Percentiles rank a stretch among this genome's conserved stretches.
These are phyloP conservation scores for Sisor rabdophorus DNA, from an alignment of 2,113 vertebrate genomes.

Conservation along the genomic window DNA sequence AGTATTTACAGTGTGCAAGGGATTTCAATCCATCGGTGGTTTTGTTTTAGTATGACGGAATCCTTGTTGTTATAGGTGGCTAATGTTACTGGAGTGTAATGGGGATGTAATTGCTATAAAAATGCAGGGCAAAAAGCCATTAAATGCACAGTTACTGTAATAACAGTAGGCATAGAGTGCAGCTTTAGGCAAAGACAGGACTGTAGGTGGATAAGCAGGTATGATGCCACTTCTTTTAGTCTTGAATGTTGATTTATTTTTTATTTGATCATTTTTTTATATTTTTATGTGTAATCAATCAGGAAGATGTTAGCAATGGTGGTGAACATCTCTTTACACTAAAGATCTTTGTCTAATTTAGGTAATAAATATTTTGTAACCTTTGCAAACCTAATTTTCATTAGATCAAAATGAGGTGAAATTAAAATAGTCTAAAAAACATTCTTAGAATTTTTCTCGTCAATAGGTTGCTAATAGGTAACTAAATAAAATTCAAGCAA, in stretches of 20 bases:
- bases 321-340: not conserved
- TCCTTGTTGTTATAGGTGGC: constrained; percentile 54
- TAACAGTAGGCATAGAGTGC: constrained; percentile 30
- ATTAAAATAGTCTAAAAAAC: no score
- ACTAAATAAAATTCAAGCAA: not conserved
- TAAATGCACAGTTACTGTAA: constrained; percentile 38
- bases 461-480: not conserved
- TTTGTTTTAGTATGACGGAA: constrained; percentile 57
- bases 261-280: not conserved
- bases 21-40: constrained; percentile 63
- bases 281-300: not conserved
- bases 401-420: no score
- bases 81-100: constrained; percentile 48
- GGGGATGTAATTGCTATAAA: constrained; percentile 39
- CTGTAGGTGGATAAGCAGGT: not conserved
- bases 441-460: not conserved
- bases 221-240: not conserved
- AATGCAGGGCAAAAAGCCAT: constrained; percentile 36
- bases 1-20: constrained; percentile 70
- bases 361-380: no score
- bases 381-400: no score
- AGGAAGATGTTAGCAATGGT: not conserved
- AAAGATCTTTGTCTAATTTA: not conserved
- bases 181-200: constrained; percentile 15
- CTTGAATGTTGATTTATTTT: not conserved